These are phyloP conservation scores for Ophion slaviceki DNA, from an alignment of 2,888 invertebrate genomes.

Conservation along the genomic window DNA sequence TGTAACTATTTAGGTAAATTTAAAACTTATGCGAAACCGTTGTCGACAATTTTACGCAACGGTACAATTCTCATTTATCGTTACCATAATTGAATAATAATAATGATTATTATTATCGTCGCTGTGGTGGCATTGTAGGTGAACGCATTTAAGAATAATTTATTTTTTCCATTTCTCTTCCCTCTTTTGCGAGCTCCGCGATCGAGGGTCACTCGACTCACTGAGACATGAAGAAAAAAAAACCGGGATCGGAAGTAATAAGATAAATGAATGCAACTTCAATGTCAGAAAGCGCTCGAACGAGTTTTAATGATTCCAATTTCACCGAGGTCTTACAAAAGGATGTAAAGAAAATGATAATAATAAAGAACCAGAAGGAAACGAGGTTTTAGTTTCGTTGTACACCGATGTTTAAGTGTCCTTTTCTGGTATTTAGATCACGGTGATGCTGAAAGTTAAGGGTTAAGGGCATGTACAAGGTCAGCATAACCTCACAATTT, in stretches of 20 bases:
- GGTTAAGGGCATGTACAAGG: background rate
- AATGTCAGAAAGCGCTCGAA: conserved; percentile 14
- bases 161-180: conserved; percentile 18
- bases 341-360: background rate
- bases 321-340: conserved; percentile 43
- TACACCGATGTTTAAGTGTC: background rate
- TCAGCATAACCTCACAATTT: background rate
- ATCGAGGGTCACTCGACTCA: conserved; percentile 16
- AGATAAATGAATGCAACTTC: conserved; percentile 19
- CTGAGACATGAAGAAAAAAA: conserved; percentile 7
- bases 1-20: conserved; percentile 54
- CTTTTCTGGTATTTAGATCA: background rate
- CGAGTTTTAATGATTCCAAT: conserved; percentile 42
- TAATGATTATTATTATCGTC: conserved; percentile 38
- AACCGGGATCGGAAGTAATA: conserved; percentile 8
- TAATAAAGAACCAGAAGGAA: background rate
- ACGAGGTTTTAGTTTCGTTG: background rate
- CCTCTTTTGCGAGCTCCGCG: conserved; percentile 34
- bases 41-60: conserved; percentile 25
- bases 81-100: conserved; percentile 53
- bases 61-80: conserved; percentile 49
- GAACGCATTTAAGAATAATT: conserved; percentile 30
- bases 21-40: conserved; percentile 40
- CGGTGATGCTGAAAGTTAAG: background rate
- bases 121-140: conserved; percentile 49